Conservation (phyloP, 1,140 invertebrate genomes). For the Penaeus japonicus region DNA sequence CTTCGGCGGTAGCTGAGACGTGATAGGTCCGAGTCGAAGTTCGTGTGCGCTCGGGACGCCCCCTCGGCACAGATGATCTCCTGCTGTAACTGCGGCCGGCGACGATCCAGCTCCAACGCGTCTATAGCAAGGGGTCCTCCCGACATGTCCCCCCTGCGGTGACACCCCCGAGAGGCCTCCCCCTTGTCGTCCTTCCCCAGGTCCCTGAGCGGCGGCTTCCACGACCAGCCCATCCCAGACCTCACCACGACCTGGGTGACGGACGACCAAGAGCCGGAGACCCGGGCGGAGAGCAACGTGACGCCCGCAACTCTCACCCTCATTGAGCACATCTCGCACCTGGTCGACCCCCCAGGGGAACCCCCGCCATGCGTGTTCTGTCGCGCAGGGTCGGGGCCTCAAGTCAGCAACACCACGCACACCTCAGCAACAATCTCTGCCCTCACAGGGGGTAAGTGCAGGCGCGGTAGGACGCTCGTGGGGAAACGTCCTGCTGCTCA, state of each 20-base stretch:
- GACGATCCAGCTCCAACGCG: slow-evolving; percentile 52
- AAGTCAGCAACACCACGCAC: slow-evolving; percentile 24
- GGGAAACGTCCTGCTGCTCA: no score
- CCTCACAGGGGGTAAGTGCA: slow-evolving; percentile 38
- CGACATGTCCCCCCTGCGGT: slow-evolving; percentile 47
- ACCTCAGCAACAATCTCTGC: slow-evolving; percentile 36
- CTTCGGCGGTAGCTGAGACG: not conserved
- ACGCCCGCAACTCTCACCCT: slow-evolving; percentile 32
- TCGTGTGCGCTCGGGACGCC: slow-evolving; percentile 27
- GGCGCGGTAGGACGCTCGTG: no score
- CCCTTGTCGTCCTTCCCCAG: slow-evolving; percentile 11
- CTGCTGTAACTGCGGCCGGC: slow-evolving; percentile 57
- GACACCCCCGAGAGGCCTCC: slow-evolving; percentile 27
- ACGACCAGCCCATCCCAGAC: not conserved
- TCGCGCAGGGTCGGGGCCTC: not conserved
- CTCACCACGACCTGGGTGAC: no score
- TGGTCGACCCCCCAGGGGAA: slow-evolving; percentile 34
- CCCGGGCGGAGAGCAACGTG: slow-evolving; percentile 7
- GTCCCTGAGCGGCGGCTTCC: slow-evolving; percentile 11
- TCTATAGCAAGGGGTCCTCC: slow-evolving; percentile 48
- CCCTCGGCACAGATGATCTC: slow-evolving; percentile 26
- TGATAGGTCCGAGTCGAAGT: no score
- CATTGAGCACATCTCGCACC: slow-evolving; percentile 45
- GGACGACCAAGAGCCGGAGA: slow-evolving; percentile 8
- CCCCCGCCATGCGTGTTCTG: slow-evolving; percentile 45